Conservation (phyloP, 2,113 vertebrate genomes). For the Uropsilus gracilis region DNA sequence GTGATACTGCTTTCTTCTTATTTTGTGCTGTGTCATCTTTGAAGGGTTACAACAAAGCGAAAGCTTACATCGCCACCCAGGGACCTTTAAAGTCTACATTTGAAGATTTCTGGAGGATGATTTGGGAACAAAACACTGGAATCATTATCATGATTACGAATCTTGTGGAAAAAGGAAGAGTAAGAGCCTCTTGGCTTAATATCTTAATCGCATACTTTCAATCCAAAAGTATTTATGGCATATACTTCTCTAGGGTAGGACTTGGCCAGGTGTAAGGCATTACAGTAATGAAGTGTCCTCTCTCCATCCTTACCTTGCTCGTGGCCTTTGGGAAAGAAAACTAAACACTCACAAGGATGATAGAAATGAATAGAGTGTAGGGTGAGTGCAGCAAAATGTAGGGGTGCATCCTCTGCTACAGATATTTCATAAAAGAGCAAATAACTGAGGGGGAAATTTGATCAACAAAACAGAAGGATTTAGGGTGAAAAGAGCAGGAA, state of each 20-base stretch:
- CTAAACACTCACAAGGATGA: not conserved
- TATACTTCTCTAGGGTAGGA: not conserved
- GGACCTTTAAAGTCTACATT: conserved; percentile 99
- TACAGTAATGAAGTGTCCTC: not conserved
- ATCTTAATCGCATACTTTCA: not conserved
- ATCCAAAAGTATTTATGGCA: not conserved
- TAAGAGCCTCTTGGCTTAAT: conserved; percentile 83
- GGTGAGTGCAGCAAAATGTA: not conserved
- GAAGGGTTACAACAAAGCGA: conserved; percentile 97
- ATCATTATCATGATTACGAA: conserved; percentile 99
- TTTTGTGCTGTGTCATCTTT: conserved; percentile 81
- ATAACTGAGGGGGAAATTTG: not conserved
- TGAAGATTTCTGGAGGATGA: conserved; percentile 99
- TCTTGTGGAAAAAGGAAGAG: conserved; percentile 98
- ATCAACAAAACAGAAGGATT: not conserved
- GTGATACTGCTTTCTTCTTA: conserved; percentile 77
- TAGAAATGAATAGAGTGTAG: not conserved
- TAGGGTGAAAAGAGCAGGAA: not conserved
- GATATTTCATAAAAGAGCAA: not conserved
- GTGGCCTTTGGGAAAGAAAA: not conserved
- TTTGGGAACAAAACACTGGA: conserved; percentile 98
- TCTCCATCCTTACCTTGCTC: not conserved
- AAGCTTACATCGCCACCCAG: conserved; percentile 98
- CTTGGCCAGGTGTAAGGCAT: not conserved
- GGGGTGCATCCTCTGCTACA: not conserved